These are phyloP conservation scores for Tenodera sinensis DNA, from an alignment of 2,888 invertebrate species.

Conservation along the genomic window DNA sequence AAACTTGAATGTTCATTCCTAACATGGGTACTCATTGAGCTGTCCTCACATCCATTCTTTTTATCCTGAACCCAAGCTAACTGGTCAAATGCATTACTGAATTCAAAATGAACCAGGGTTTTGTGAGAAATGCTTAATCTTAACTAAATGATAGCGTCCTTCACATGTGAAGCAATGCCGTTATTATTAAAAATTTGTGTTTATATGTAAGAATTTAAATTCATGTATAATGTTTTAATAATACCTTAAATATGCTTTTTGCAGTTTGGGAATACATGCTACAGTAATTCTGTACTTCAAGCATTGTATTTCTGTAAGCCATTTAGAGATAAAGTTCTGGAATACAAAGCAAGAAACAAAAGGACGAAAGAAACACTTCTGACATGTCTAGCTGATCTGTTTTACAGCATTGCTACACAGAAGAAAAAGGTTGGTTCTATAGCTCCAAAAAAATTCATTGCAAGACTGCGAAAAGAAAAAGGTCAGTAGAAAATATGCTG, in stretches of 20 bases:
- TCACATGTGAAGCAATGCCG: too few relatives aligned
- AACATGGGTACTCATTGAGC: too few relatives aligned
- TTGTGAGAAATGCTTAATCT: too few relatives aligned
- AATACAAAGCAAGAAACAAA: constrained; percentile 95
- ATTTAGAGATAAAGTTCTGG: constrained; percentile 96
- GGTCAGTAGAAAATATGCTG: constrained; percentile 51
- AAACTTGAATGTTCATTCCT: too few relatives aligned
- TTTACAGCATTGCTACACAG: constrained; percentile 99
- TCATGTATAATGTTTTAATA: too few relatives aligned
- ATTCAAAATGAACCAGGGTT: too few relatives aligned
- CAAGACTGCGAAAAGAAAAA: constrained; percentile 96
- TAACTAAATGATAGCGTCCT: too few relatives aligned
- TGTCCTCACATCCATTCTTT: too few relatives aligned
- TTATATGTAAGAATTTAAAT: too few relatives aligned
- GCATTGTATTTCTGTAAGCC: constrained; percentile 99
- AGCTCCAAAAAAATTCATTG: constrained; percentile 99
- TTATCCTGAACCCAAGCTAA: too few relatives aligned
- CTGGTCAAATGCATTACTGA: too few relatives aligned
- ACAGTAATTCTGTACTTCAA: constrained; percentile 99
- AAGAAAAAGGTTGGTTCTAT: constrained; percentile 99
- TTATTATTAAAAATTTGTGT: too few relatives aligned
- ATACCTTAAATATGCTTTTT: constrained; percentile 39
- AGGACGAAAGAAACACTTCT: constrained; percentile 94
- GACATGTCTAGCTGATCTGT: constrained; percentile 96
- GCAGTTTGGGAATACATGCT: constrained; percentile 99